A percentile compares a stretch with the other conserved stretches of the same genome.
Evolutionary conservation across 2,888 invertebrate species (phyloP).

Genomic region (Xestobium rufovillosum): DNA sequence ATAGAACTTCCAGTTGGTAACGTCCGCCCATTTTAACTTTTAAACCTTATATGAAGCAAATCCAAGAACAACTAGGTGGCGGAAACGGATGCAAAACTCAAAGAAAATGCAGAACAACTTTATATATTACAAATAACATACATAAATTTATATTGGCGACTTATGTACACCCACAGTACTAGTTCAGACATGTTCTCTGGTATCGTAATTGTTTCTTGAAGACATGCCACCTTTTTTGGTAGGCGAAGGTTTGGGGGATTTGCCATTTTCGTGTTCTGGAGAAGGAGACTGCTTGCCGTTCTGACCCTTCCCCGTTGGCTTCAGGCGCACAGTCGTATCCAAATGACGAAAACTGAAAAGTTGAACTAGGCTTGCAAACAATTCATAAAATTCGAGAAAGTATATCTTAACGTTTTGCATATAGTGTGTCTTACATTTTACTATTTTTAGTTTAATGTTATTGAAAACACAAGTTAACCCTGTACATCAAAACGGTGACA

Average conservation of each 20-base stretch:
- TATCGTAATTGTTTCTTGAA: neutral
- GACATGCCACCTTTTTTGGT: neutral
- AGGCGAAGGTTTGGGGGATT: constrained; percentile 42
- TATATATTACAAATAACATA: too few relatives aligned
- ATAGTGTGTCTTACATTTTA: too few relatives aligned
- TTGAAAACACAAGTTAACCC: constrained; percentile 1
- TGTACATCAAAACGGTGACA: neutral
- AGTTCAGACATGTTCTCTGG: neutral
- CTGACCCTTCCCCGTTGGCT: constrained; percentile 46
- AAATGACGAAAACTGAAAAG: constrained; percentile 73
- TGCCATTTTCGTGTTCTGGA: constrained; percentile 50
- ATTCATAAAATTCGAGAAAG: constrained; percentile 8
- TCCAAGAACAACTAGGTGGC: too few relatives aligned
- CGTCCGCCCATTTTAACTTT: too few relatives aligned
- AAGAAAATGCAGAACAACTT: too few relatives aligned
- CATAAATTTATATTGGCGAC: too few relatives aligned
- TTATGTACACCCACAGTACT: too few relatives aligned
- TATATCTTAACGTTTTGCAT: constrained; percentile 5
- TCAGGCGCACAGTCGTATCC: constrained; percentile 76
- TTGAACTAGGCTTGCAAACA: constrained; percentile 13
- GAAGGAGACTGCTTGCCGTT: constrained; percentile 62
- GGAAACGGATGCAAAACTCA: too few relatives aligned
- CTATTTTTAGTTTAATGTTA: too few relatives aligned
- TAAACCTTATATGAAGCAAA: too few relatives aligned
- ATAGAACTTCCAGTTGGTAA: too few relatives aligned